Evolutionary conservation across 2,113 vertebrate genomes (phyloP).

Genomic region (Jacana jacana): DNA sequence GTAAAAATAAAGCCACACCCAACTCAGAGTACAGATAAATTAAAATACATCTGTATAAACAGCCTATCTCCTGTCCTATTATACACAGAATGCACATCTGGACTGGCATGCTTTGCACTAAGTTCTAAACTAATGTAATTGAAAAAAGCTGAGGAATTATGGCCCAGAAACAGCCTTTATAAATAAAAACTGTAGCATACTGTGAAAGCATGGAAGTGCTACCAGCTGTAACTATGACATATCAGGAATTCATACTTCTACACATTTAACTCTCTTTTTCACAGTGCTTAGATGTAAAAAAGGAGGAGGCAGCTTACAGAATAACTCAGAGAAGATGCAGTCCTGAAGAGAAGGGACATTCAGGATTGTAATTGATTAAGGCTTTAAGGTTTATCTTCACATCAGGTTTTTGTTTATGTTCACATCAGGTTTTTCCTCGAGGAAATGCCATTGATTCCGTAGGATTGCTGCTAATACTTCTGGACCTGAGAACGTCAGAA

Average conservation of each 20-base stretch:
- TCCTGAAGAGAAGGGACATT: neutral
- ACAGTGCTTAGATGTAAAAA: neutral
- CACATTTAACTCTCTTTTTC: conserved; percentile 2
- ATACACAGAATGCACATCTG: conserved; percentile 28
- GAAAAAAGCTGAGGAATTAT: conserved; percentile 14
- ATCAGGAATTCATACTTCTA: conserved; percentile 5
- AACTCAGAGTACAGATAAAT: neutral
- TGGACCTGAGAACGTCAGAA: neutral
- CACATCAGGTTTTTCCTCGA: neutral
- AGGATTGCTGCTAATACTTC: neutral
- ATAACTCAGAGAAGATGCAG: neutral
- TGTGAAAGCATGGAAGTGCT: conserved; percentile 23
- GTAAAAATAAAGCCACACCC: neutral
- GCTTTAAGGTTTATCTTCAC: neutral
- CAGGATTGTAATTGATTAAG: neutral
- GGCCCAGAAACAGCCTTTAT: neutral
- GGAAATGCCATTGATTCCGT: neutral
- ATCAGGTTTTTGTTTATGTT: neutral
- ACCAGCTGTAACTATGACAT: conserved; percentile 25
- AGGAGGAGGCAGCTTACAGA: neutral
- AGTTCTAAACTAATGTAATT: conserved; percentile 4
- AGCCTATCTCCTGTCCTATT: neutral
- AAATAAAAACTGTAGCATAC: conserved; percentile 14
- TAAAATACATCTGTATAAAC: conserved; percentile 21
- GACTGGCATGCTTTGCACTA: conserved; percentile 10